A percentile compares a stretch with the other conserved stretches of the same genome.
Evolutionary conservation across 2,797 vertebrate genomes (phyloP).

Genomic region (Varecia variegata): DNA sequence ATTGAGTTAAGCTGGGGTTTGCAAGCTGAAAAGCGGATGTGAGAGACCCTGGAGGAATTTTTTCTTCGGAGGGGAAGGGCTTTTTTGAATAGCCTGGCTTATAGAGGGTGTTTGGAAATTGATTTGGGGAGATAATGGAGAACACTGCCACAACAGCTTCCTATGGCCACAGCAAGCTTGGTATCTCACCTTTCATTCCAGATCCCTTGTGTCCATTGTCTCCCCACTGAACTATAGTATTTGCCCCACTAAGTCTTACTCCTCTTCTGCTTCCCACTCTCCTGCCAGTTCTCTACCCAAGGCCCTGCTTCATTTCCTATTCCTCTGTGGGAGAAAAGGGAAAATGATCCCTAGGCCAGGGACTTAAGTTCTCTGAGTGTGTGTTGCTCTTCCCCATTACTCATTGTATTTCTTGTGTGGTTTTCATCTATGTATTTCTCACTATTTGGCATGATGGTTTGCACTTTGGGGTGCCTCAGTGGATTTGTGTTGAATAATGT

Average conservation of each 20-base stretch:
- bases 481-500: constrained; percentile 56
- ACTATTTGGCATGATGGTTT: constrained; percentile 28
- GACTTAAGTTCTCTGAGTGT: not conserved
- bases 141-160: not conserved
- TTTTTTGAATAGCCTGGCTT: constrained; percentile 9
- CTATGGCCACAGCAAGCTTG: not conserved
- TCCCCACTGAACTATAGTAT: not conserved
- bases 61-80: not conserved
- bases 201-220: not conserved
- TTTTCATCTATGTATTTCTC: not conserved
- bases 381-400: not conserved
- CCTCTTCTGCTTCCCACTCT: not conserved
- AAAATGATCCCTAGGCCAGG: not conserved
- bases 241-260: not conserved
- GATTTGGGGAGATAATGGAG: not conserved
- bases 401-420: constrained; percentile 7
- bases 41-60: not conserved
- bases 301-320: not conserved
- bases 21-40: not conserved
- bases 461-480: constrained; percentile 41
- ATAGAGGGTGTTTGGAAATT: not conserved
- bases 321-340: not conserved
- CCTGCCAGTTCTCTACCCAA: not conserved
- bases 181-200: not conserved
- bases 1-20: constrained; percentile 8